phyloP scores from a whole-genome alignment of 2,888 invertebrate genomes.

The Sphaerophoria taeniata region DNA sequence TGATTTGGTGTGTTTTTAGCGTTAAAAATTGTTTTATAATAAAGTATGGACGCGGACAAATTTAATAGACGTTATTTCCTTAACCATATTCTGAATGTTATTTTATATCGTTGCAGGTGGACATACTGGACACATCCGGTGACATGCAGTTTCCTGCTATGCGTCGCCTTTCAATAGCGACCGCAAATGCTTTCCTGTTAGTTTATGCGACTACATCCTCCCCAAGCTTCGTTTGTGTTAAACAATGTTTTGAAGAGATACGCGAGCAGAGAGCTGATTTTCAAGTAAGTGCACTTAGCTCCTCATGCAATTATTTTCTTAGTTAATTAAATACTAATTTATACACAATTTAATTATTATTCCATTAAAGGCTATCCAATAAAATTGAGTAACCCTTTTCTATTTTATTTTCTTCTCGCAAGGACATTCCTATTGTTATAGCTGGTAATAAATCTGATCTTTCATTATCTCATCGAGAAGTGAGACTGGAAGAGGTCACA shows the following conservation, averaged over 20 bases:
- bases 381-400: too few species aligned
- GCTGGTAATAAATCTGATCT: constrained; percentile 94
- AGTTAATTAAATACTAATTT: background rate
- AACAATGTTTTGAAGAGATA: constrained; percentile 91
- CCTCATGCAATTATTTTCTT: too few species aligned
- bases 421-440: constrained; percentile 93
- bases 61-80: too few species aligned
- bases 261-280: constrained; percentile 91
- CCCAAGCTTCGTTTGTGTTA: constrained; percentile 88
- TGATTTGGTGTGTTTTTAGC: too few species aligned
- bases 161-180: constrained; percentile 93
- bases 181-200: constrained; percentile 93
- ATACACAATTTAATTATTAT: too few species aligned
- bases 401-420: constrained; percentile 75
- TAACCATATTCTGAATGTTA: too few species aligned
- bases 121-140: constrained; percentile 92
- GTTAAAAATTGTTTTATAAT: too few species aligned
- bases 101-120: constrained; percentile 83
- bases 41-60: too few species aligned
- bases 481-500: constrained; percentile 90
- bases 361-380: background rate
- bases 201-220: constrained; percentile 92
- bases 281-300: constrained; percentile 81
- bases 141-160: constrained; percentile 96
- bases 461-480: constrained; percentile 87